A percentile compares a stretch with the other conserved stretches of the same genome.
These are phyloP conservation scores for Eupithecia exiguata DNA, from an alignment of 2,888 invertebrate genomes.

Conservation along the genomic window DNA sequence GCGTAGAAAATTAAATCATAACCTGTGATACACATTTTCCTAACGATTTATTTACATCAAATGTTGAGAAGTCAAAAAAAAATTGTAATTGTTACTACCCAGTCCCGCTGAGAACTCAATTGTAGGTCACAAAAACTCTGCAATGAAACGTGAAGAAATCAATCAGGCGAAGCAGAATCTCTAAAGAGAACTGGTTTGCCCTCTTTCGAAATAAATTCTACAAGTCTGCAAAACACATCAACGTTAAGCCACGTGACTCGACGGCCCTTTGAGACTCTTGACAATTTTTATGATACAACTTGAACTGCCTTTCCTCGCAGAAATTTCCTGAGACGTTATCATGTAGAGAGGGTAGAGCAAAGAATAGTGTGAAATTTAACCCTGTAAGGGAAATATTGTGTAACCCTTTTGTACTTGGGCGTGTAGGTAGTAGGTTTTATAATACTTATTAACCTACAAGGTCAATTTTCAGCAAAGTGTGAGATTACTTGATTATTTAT, in stretches of 20 bases:
- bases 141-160: neutral
- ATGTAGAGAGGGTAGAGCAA: neutral
- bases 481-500: no score
- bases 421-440: no score
- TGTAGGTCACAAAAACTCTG: neutral
- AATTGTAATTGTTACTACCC: neutral
- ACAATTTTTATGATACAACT: conserved; percentile 17
- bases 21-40: neutral
- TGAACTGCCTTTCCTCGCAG: neutral
- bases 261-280: conserved; percentile 14
- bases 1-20: no score
- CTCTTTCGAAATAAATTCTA: conserved; percentile 1
- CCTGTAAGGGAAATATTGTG: neutral
- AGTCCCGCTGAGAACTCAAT: neutral
- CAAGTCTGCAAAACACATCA: neutral
- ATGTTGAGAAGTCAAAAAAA: neutral
- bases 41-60: neutral
- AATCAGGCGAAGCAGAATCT: conserved; percentile 2
- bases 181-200: conserved; percentile 9
- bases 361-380: neutral
- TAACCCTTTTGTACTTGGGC: neutral
- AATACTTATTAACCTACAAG: no score
- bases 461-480: neutral
- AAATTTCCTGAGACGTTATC: neutral
- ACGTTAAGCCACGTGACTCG: conserved; percentile 6